Conservation (phyloP, 2,888 invertebrate genomes). For the Arenicola marina region DNA sequence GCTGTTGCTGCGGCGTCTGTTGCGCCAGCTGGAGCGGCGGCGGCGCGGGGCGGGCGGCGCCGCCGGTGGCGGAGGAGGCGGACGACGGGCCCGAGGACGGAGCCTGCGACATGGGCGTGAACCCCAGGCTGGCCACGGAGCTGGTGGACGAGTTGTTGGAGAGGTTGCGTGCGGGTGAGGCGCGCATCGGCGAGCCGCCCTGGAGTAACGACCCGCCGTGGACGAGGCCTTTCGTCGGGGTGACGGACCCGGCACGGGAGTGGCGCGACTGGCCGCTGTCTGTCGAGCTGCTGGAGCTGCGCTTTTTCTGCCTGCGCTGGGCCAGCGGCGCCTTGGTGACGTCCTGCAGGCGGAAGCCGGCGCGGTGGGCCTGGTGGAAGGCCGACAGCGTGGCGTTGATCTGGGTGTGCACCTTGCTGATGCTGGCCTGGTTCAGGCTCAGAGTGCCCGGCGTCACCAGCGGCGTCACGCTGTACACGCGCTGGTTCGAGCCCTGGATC, state of each 20-base stretch:
- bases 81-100: neutral
- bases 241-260: constrained; percentile 1
- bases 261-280: neutral
- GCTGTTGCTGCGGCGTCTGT: no score
- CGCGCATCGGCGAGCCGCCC: constrained; percentile 1
- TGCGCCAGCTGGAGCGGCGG: neutral
- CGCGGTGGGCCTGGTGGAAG: constrained; percentile 71
- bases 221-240: constrained; percentile 9
- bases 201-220: no score
- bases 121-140: constrained; percentile 7
- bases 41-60: neutral
- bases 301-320: constrained; percentile 70
- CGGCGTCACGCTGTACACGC: constrained; percentile 60
- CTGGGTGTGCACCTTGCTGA: constrained; percentile 64
- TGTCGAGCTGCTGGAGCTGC: constrained; percentile 51
- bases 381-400: constrained; percentile 72
- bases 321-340: constrained; percentile 75
- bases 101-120: constrained; percentile 5
- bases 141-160: constrained; percentile 13
- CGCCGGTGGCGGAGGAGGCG: no score
- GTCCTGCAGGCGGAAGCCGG: constrained; percentile 76
- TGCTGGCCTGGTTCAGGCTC: constrained; percentile 53
- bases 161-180: constrained; percentile 12
- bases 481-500: constrained; percentile 62
- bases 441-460: constrained; percentile 70